A percentile compares a stretch with the other conserved stretches of the same genome.
Evolutionary conservation across 1,140 invertebrate species (phyloP).

Genomic region (Drosophila dunni): DNA sequence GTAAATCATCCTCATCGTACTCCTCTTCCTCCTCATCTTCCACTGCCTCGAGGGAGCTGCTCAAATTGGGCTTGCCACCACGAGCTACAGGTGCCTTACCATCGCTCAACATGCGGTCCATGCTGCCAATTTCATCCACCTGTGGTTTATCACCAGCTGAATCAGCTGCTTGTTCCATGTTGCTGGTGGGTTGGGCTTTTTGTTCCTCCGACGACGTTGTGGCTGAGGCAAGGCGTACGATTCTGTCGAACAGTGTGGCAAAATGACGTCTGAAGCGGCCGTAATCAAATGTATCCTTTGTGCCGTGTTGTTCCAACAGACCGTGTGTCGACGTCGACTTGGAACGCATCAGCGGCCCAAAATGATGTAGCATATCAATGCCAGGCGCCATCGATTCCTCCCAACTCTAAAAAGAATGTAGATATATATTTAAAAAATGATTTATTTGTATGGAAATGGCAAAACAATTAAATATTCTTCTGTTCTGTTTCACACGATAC

Average conservation of each 20-base stretch:
- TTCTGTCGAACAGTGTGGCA: slow-evolving; percentile 73
- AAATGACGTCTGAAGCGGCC: slow-evolving; percentile 73
- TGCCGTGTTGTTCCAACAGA: slow-evolving; percentile 49
- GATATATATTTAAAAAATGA: not conserved
- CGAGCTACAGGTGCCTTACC: slow-evolving; percentile 18
- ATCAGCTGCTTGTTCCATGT: not conserved
- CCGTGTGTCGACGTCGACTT: slow-evolving; percentile 69
- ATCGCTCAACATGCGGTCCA: slow-evolving; percentile 66
- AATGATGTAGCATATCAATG: slow-evolving; percentile 83
- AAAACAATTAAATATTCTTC: not conserved
- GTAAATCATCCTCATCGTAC: slow-evolving; percentile 78
- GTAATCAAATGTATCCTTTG: slow-evolving; percentile 72
- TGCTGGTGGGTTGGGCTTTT: not conserved
- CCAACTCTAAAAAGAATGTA: slow-evolving; percentile 65
- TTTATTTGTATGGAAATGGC: not conserved
- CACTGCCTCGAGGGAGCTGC: slow-evolving; percentile 72
- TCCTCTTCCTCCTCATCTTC: slow-evolving; percentile 64
- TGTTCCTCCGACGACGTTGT: slow-evolving; percentile 22
- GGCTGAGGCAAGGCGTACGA: slow-evolving; percentile 69
- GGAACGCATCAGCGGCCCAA: slow-evolving; percentile 75
- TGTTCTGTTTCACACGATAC: slow-evolving; percentile 5
- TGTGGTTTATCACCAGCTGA: not conserved
- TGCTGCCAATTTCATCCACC: slow-evolving; percentile 54
- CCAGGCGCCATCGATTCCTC: slow-evolving; percentile 82
- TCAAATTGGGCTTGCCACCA: slow-evolving; percentile 41